These are phyloP conservation scores for Philopotamus ludificatus DNA, from an alignment of 1,140 invertebrate genomes.

Conservation along the genomic window DNA sequence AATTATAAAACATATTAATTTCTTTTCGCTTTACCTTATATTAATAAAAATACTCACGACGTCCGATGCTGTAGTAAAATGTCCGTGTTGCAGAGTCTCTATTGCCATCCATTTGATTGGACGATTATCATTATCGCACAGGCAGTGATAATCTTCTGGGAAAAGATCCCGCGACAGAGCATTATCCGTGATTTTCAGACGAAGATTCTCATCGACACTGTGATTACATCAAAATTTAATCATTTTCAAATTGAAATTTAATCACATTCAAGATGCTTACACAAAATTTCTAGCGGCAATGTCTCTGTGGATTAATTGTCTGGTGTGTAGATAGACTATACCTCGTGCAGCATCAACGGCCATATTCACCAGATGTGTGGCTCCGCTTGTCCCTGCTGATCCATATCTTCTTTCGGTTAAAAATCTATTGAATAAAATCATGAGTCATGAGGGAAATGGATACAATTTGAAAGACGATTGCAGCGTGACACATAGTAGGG, in stretches of 20 bases:
- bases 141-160: conserved; percentile 91
- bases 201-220: conserved; percentile 78
- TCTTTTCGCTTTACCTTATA: too few relatives aligned
- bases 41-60: conserved; percentile 79
- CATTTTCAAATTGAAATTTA: neutral
- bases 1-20: too few relatives aligned
- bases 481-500: neutral
- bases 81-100: conserved; percentile 78
- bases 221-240: conserved; percentile 24
- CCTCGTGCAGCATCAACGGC: conserved; percentile 85
- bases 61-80: conserved; percentile 78
- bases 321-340: conserved; percentile 85
- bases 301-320: conserved; percentile 86
- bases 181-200: conserved; percentile 86
- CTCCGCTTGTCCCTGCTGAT: conserved; percentile 42
- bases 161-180: conserved; percentile 89
- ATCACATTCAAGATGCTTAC: conserved; percentile 61
- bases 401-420: conserved; percentile 22
- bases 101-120: conserved; percentile 96
- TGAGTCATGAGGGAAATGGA: neutral
- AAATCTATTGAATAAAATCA: conserved; percentile 22
- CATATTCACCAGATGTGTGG: conserved; percentile 87
- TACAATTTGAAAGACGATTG: neutral
- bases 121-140: conserved; percentile 91
- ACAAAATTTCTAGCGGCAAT: conserved; percentile 88